phyloP scores from a whole-genome alignment of 2,797 vertebrate species.

The Aplochiton taeniatus region DNA sequence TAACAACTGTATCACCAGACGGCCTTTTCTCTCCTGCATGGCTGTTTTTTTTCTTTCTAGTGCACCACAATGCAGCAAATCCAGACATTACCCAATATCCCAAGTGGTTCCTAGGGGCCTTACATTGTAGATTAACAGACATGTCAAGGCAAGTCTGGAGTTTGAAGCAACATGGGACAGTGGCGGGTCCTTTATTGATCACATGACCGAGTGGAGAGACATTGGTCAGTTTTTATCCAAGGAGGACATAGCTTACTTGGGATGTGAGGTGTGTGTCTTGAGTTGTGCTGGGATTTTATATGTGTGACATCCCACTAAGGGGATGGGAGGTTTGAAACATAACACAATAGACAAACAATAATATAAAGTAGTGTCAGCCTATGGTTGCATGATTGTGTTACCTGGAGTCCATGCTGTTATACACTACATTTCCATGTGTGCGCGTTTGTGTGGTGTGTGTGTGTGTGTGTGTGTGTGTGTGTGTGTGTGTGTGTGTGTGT shows the following conservation, averaged over 20 bases:
- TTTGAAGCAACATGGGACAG: slow-evolving; percentile 18
- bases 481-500: slow-evolving; percentile 18
- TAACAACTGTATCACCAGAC: slow-evolving; percentile 62
- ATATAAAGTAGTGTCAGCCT: background rate
- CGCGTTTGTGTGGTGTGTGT: too few species aligned
- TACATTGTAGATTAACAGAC: slow-evolving; percentile 40
- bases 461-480: background rate
- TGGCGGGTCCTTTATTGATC: slow-evolving; percentile 20
- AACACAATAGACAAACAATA: too few species aligned
- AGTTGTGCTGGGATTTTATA: background rate
- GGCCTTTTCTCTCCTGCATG: slow-evolving; percentile 11
- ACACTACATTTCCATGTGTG: too few species aligned
- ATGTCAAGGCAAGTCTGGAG: slow-evolving; percentile 31
- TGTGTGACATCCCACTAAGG: background rate
- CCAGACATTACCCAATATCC: slow-evolving; percentile 76
- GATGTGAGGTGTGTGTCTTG: background rate
- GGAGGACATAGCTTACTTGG: background rate
- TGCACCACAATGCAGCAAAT: slow-evolving; percentile 51
- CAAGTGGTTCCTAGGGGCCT: slow-evolving; percentile 39
- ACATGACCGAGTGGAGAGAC: slow-evolving; percentile 31
- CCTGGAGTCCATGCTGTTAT: background rate
- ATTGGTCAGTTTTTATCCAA: slow-evolving; percentile 29
- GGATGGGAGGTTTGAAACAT: too few species aligned
- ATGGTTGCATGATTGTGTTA: slow-evolving; percentile 12
- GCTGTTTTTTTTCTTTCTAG: slow-evolving; percentile 15